phyloP scores from a whole-genome alignment of 2,888 invertebrate genomes.

The Fragum fragum region DNA sequence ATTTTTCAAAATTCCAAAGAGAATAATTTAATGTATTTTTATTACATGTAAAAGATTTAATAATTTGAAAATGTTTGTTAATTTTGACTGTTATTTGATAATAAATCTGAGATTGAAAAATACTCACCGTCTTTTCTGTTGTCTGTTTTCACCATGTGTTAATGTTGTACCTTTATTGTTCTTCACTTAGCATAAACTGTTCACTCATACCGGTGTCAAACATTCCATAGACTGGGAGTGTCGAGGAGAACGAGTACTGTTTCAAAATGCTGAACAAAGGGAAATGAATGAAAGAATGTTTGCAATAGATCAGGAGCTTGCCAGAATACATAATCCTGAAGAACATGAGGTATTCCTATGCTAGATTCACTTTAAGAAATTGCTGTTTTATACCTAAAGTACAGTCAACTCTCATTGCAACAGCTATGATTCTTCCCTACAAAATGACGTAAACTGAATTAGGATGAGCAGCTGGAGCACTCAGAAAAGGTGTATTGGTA shows the following conservation, averaged over 20 bases:
- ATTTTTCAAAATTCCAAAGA: too few relatives aligned
- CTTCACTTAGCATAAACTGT: constrained; percentile 71
- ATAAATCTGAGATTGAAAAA: background rate
- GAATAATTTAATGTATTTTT: too few relatives aligned
- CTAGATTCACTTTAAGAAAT: too few relatives aligned
- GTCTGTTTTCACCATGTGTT: constrained; percentile 24
- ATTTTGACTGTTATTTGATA: too few relatives aligned
- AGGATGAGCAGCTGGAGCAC: too few relatives aligned
- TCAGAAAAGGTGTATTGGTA: too few relatives aligned
- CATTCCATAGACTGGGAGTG: constrained; percentile 73
- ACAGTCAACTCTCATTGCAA: too few relatives aligned
- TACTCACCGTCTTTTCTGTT: constrained; percentile 10
- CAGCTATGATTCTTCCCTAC: too few relatives aligned
- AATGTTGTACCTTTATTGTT: constrained; percentile 60
- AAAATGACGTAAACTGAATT: too few relatives aligned
- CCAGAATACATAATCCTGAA: constrained; percentile 75
- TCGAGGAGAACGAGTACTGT: constrained; percentile 81
- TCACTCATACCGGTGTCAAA: constrained; percentile 76
- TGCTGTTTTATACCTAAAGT: too few relatives aligned
- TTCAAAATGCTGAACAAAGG: constrained; percentile 83
- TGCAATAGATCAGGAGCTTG: constrained; percentile 81
- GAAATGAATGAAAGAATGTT: constrained; percentile 79
- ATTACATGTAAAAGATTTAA: too few relatives aligned
- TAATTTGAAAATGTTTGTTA: too few relatives aligned
- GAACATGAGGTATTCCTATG: constrained; percentile 76